Conservation (phyloP, 2,888 invertebrate species). For the Baronia brevicornis region DNA sequence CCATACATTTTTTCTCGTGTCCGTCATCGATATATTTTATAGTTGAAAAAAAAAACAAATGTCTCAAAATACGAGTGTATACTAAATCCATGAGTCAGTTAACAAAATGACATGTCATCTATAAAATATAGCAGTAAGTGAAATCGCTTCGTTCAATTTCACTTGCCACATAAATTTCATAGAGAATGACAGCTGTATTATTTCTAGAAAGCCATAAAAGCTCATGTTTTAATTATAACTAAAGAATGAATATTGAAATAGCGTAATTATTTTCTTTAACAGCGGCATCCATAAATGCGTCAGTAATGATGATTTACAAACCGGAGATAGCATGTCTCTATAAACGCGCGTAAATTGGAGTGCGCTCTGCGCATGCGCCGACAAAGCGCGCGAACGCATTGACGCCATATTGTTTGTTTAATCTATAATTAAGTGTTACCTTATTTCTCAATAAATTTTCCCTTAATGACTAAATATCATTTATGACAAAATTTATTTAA, state of each 20-base stretch:
- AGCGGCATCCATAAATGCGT: conserved; percentile 19
- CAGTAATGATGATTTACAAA: conserved; percentile 32
- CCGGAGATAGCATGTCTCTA: conserved; percentile 25
- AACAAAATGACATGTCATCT: too few relatives aligned
- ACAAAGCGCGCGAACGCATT: conserved; percentile 26
- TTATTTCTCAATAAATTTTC: conserved; percentile 13
- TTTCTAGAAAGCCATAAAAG: conserved; percentile 17
- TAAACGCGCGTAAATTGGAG: conserved; percentile 30
- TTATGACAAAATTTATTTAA: too few relatives aligned
- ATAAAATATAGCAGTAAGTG: conserved; percentile 5
- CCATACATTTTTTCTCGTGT: too few relatives aligned
- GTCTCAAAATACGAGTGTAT: too few relatives aligned
- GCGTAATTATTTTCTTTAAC: conserved; percentile 12
- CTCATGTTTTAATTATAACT: conserved; percentile 19
- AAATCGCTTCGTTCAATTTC: conserved; percentile 12
- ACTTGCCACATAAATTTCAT: conserved; percentile 10
- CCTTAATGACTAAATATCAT: too few relatives aligned
- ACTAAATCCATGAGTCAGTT: too few relatives aligned
- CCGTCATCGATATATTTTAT: too few relatives aligned
- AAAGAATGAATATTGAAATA: conserved; percentile 22
- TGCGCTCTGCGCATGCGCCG: conserved; percentile 29
- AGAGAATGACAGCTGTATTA: conserved; percentile 11
- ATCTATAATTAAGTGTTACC: conserved; percentile 27
- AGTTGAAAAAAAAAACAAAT: too few relatives aligned
- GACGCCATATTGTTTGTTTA: conserved; percentile 34